Evolutionary conservation across 2,888 invertebrate genomes (phyloP).

Genomic region (Brachyptera risi): DNA sequence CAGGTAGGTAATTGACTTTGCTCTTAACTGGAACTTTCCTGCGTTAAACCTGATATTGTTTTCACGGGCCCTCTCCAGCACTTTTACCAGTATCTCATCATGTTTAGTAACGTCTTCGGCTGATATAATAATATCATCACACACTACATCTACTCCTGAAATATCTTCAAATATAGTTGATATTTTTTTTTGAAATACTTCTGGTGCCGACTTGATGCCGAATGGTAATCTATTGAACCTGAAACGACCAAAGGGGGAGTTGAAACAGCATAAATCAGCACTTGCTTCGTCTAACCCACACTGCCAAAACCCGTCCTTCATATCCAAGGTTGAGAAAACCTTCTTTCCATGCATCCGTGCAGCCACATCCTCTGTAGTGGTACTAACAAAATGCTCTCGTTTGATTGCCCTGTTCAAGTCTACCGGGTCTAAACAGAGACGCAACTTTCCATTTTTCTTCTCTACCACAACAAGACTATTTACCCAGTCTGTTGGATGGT

Average conservation of each 20-base stretch:
- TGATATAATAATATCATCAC: conserved; percentile 28
- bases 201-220: conserved; percentile 24
- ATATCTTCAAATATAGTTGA: conserved; percentile 26
- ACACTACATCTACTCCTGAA: conserved; percentile 24
- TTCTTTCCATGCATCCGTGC: neutral
- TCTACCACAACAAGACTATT: conserved; percentile 9
- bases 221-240: conserved; percentile 25
- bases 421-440: neutral
- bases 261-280: conserved; percentile 22
- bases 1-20: neutral
- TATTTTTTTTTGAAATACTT: conserved; percentile 27
- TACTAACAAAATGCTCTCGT: neutral
- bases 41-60: conserved; percentile 20
- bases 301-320: conserved; percentile 26
- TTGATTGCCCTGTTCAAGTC: neutral
- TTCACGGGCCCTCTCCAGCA: conserved; percentile 9
- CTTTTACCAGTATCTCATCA: conserved; percentile 22
- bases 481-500: neutral
- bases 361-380: neutral
- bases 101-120: conserved; percentile 26
- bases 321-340: conserved; percentile 22
- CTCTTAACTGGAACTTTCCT: neutral
- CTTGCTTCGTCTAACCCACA: conserved; percentile 21
- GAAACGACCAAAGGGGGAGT: conserved; percentile 27
- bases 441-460: neutral